Evolutionary conservation across 37 sponge, comb jelly and placozoan species (phyloP), one percentile per base, ranked within the genome.

Genomic region (Oopsacas minuta): DNA sequence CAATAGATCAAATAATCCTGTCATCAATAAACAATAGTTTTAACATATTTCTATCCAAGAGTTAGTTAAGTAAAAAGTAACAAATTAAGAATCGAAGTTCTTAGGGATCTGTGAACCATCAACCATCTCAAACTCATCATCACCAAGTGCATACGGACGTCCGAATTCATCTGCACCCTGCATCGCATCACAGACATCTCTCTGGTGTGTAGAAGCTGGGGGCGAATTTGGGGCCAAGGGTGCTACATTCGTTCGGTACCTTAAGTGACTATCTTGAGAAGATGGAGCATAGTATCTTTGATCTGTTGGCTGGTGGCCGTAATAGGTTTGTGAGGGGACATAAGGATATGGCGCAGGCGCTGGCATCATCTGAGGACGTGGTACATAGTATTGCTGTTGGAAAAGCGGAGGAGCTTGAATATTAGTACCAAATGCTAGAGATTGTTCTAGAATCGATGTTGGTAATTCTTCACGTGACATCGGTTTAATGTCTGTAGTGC

Each of bases 91-190:
- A 12, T 61, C 75, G 30, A 61, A 20, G 75, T 61, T 20, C 5
- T 61, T 61, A 3, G 75, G 75, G 28, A 61, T 61, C 30, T 25
- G 75, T 25, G 75, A 61, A 20, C 75, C 75, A 61, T 61, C 75
- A 61, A 61, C 75, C 75, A 61, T 61, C 22, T 61, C 75, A 12
- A 61, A 61, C 30, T 61, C 75, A n/a, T 61, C 75, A 25, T 61
- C 75, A 61, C 75, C 75, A 25, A 61, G 75, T 10, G 20, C 28
- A 12, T 61, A 61, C 20, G 75, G 75, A n/a, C 75, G 75, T 61
- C 75, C 75, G 22, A 61, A 61, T 12, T 61, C 75, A n/a, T 61
- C 75, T 61, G 22, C 28, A 25, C 32, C 75, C 28, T 61, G 75
- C 20, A 61, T 61, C 5, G 75, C 75, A 61, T 61, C 75, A 25